Evolutionary conservation across 2,888 invertebrate species (phyloP).

Genomic region (Melinaea marsaeus): DNA sequence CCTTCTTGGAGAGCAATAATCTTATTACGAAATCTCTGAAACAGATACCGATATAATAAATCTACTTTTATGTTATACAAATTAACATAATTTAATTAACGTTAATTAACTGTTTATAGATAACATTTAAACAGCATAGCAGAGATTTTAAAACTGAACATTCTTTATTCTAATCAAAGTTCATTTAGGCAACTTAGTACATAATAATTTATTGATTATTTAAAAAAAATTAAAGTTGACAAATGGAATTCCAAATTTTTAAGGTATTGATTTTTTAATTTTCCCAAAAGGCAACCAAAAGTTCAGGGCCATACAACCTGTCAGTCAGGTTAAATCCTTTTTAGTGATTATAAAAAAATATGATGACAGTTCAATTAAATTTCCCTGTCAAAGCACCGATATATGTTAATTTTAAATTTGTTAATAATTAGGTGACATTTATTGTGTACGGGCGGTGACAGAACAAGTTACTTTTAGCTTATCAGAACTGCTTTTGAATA

Average conservation of each 20-base stretch:
- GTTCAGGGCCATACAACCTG: too few relatives aligned
- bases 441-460: slow-evolving; percentile 13
- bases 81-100: slow-evolving; percentile 5
- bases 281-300: too few relatives aligned
- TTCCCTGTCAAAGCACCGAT: too few relatives aligned
- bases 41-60: not conserved
- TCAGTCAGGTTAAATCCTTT: too few relatives aligned
- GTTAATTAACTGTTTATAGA: too few relatives aligned
- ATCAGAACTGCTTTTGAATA: slow-evolving; percentile 22
- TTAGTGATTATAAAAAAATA: too few relatives aligned
- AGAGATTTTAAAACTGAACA: not conserved
- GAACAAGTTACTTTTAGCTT: slow-evolving; percentile 26
- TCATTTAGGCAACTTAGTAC: not conserved
- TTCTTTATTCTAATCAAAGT: not conserved
- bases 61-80: not conserved
- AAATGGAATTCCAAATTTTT: not conserved
- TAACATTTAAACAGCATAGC: not conserved
- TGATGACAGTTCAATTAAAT: too few relatives aligned
- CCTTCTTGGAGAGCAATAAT: slow-evolving; percentile 29
- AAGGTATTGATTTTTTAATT: too few relatives aligned
- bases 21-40: slow-evolving; percentile 10
- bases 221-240: not conserved
- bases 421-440: slow-evolving; percentile 1
- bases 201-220: not conserved
- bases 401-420: not conserved